Conservation (phyloP, 2,797 vertebrate species). For the Lophotriccus pileatus region DNA sequence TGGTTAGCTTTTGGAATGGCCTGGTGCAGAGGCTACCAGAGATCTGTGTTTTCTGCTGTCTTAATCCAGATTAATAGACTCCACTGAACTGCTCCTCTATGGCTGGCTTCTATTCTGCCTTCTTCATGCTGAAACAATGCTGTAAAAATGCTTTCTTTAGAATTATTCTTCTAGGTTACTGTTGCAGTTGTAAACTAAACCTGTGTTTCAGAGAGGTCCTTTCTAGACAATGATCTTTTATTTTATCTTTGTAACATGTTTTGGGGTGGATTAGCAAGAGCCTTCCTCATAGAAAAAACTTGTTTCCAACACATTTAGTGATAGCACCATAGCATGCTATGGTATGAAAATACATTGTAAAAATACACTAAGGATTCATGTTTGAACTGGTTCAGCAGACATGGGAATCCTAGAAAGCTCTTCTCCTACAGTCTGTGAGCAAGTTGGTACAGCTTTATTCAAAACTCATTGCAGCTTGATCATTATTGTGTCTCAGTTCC, state of each 20-base stretch:
- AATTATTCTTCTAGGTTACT: not conserved
- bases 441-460: not conserved
- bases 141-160: not conserved
- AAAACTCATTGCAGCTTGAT: not conserved
- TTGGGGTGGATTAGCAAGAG: not conserved
- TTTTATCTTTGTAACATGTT: not conserved
- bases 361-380: not conserved
- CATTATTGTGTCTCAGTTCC: not conserved
- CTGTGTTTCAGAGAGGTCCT: not conserved
- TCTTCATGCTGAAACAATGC: not conserved
- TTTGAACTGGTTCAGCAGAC: not conserved
- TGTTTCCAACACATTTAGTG: not conserved
- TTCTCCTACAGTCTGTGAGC: not conserved
- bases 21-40: not conserved
- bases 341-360: not conserved
- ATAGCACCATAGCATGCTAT: fast-evolving
- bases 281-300: not conserved
- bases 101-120: not conserved
- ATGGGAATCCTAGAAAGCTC: not conserved
- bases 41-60: fast-evolving
- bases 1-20: not conserved
- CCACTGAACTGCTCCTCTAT: not conserved
- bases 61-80: not conserved
- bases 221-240: not conserved
- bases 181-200: not conserved